These are phyloP conservation scores for Daubentonia madagascariensis DNA, from an alignment of 2,113 vertebrate genomes.

Conservation along the genomic window DNA sequence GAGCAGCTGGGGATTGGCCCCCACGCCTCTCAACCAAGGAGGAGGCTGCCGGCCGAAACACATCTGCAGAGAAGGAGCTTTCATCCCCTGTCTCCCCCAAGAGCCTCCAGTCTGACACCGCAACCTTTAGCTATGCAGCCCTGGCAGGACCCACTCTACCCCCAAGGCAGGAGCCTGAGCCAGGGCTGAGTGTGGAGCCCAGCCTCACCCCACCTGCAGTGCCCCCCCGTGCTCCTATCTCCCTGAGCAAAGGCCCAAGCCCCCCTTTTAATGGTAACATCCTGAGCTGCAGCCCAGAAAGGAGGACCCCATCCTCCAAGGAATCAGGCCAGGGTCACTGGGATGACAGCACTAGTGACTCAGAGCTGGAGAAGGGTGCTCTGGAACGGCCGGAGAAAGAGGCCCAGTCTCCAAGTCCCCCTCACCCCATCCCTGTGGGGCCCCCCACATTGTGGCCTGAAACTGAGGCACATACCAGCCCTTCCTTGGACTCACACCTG, in stretches of 20 bases:
- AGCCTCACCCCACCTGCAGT: slow-evolving; percentile 63
- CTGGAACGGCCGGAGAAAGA: slow-evolving; percentile 93
- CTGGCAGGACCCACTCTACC: slow-evolving; percentile 58
- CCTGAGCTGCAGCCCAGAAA: slow-evolving; percentile 75
- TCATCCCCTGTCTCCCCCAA: slow-evolving; percentile 83
- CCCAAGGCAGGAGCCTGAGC: slow-evolving; percentile 59
- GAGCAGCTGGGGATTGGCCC: slow-evolving; percentile 67
- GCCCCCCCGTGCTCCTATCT: slow-evolving; percentile 67
- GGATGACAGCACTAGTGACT: slow-evolving; percentile 86
- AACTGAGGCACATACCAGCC: slow-evolving; percentile 3
- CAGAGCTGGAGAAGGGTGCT: slow-evolving; percentile 92
- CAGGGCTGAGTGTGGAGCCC: slow-evolving; percentile 54
- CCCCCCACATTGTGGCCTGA: slow-evolving; percentile 74
- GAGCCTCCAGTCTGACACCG: slow-evolving; percentile 70
- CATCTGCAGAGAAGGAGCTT: slow-evolving; percentile 84
- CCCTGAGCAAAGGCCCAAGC: slow-evolving; percentile 48
- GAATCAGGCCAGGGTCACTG: slow-evolving; percentile 67
- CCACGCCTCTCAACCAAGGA: slow-evolving; percentile 83
- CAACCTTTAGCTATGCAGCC: slow-evolving; percentile 81
- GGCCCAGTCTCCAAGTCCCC: slow-evolving; percentile 77
- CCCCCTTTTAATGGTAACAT: slow-evolving; percentile 81
- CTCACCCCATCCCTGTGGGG: slow-evolving; percentile 42
- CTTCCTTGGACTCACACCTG: slow-evolving; percentile 42
- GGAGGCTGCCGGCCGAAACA: slow-evolving; percentile 82
- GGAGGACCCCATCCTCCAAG: slow-evolving; percentile 75